phyloP scores from a whole-genome alignment of 2,888 invertebrate genomes.

The Drosophila demipolita region DNA sequence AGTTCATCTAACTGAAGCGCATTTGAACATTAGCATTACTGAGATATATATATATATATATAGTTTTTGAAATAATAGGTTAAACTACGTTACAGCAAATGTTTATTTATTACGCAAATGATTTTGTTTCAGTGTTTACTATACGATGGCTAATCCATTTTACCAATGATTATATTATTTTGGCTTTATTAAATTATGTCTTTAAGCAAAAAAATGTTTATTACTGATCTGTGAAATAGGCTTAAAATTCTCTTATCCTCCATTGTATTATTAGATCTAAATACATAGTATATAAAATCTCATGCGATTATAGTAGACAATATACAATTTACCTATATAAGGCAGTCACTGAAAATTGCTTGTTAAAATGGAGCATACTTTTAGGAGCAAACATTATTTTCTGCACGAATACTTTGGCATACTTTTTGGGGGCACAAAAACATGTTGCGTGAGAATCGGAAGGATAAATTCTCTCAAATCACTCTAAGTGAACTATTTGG shows the following conservation, averaged over 20 bases:
- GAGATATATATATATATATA: no score
- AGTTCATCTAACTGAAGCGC: constrained; percentile 40
- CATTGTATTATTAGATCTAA: not conserved
- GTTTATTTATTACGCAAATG: not conserved
- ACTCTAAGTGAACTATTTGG: not conserved
- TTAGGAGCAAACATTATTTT: not conserved
- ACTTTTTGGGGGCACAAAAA: not conserved
- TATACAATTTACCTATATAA: not conserved
- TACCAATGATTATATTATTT: not conserved
- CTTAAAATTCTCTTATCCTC: not conserved
- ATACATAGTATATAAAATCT: not conserved
- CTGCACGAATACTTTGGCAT: not conserved
- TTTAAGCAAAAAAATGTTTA: not conserved
- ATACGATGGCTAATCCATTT: not conserved
- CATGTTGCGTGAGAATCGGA: not conserved
- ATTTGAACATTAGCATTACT: not conserved
- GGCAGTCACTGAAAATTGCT: not conserved
- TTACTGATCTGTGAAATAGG: not conserved
- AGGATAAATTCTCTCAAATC: not conserved
- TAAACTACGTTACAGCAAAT: not conserved
- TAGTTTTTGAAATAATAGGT: not conserved
- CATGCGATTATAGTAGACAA: not conserved
- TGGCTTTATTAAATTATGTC: not conserved
- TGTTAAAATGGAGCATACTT: not conserved
- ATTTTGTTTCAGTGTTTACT: not conserved